phyloP scores from a whole-genome alignment of 2,113 vertebrate species.

The Kobus ellipsiprymnus region DNA sequence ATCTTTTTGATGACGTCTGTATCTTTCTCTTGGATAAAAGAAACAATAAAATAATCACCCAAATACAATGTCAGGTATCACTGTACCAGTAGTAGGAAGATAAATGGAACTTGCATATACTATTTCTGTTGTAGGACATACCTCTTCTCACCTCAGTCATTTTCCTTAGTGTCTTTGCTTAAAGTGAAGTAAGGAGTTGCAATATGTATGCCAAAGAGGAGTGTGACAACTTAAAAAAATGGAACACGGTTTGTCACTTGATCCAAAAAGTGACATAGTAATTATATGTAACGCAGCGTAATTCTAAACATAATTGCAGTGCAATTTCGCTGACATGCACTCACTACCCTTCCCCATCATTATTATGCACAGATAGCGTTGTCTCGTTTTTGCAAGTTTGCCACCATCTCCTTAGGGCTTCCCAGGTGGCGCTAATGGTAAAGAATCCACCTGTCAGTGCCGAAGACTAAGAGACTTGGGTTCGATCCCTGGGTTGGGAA shows the following conservation, averaged over 20 bases:
- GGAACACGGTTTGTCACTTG: slow-evolving; percentile 44
- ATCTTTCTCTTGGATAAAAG: not conserved
- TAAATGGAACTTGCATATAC: not conserved
- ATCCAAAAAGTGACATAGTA: slow-evolving; percentile 62
- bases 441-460: not conserved
- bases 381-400: slow-evolving; percentile 39
- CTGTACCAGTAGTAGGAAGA: not conserved
- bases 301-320: slow-evolving; percentile 58
- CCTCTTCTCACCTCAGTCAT: not conserved
- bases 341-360: slow-evolving; percentile 48
- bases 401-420: not conserved
- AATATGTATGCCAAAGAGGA: slow-evolving; percentile 5
- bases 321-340: slow-evolving; percentile 56
- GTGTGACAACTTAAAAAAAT: slow-evolving; percentile 28
- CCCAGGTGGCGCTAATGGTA: not conserved
- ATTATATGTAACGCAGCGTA: slow-evolving; percentile 60
- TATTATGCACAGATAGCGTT: slow-evolving; percentile 37
- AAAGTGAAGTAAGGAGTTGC: not conserved
- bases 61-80: not conserved
- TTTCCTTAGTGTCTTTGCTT: not conserved
- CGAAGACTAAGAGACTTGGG: not conserved
- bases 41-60: not conserved
- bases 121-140: not conserved
- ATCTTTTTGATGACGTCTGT: not conserved
- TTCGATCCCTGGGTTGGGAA: not conserved